phyloP scores from a whole-genome alignment of 2,113 vertebrate species.

The Vidua macroura region DNA sequence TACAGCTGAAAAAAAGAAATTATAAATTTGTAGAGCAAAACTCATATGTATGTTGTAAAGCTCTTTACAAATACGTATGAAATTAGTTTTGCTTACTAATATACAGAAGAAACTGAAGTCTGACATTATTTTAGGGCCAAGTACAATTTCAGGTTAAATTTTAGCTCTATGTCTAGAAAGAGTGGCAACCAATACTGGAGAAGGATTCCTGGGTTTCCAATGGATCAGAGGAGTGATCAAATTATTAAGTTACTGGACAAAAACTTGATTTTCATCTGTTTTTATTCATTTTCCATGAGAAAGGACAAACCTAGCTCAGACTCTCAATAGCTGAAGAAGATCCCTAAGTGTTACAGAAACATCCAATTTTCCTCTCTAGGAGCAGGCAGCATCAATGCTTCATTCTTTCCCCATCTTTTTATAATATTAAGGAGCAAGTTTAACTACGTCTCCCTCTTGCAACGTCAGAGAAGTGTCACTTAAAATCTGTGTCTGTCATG shows the following conservation, averaged over 20 bases:
- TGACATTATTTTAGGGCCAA: not conserved
- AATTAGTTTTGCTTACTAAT: not conserved
- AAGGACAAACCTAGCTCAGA: not conserved
- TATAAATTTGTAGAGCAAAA: not conserved
- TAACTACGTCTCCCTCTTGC: not conserved
- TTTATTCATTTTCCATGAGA: not conserved
- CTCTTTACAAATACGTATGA: not conserved
- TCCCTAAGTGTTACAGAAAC: rapidly evolving
- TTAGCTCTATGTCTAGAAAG: not conserved
- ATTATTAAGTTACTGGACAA: not conserved
- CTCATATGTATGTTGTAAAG: not conserved
- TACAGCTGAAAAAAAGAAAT: not conserved
- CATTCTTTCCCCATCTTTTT: not conserved
- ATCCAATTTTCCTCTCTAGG: not conserved
- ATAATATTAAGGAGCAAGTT: not conserved
- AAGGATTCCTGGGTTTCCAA: not conserved
- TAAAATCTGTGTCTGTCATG: not conserved
- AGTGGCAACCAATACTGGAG: not conserved
- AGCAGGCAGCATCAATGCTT: not conserved
- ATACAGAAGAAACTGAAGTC: not conserved
- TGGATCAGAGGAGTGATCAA: not conserved
- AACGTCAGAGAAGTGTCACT: not conserved
- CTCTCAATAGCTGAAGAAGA: not conserved
- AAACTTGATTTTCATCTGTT: not conserved
- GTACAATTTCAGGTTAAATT: not conserved